phyloP scores from a whole-genome alignment of 2,888 invertebrate genomes.

The Minunthozetes semirufus region DNA sequence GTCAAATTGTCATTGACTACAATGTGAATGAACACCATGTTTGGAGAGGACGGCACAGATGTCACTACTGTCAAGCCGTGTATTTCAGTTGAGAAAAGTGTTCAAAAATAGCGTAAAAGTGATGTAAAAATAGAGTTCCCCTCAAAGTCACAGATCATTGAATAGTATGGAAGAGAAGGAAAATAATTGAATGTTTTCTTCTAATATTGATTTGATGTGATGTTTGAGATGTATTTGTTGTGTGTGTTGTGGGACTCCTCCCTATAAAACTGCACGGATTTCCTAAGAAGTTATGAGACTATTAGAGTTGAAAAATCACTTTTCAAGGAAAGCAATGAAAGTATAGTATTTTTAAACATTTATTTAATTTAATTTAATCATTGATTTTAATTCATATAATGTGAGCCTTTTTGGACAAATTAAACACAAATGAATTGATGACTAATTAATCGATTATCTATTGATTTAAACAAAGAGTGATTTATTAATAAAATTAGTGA shows the following conservation, averaged over 20 bases:
- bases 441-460: background rate
- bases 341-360: background rate
- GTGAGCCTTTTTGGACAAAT: background rate
- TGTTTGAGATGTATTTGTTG: too few relatives aligned
- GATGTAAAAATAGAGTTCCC: too few relatives aligned
- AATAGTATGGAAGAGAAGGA: too few relatives aligned
- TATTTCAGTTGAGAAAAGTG: too few relatives aligned
- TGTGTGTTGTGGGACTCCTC: conserved; percentile 1
- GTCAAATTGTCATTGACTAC: too few relatives aligned
- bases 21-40: too few relatives aligned
- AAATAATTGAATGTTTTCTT: too few relatives aligned
- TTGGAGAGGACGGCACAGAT: too few relatives aligned
- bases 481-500: background rate
- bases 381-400: background rate
- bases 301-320: conserved; percentile 2
- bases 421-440: background rate
- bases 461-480: background rate
- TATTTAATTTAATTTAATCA: background rate
- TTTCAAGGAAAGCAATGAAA: background rate
- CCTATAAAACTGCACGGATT: conserved; percentile 6
- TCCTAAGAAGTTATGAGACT: conserved; percentile 24
- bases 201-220: too few relatives aligned
- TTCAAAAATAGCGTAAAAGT: too few relatives aligned
- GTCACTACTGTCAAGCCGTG: too few relatives aligned
- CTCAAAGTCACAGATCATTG: too few relatives aligned